phyloP scores from a whole-genome alignment of 1,140 invertebrate species.

The Hestina assimilis region DNA sequence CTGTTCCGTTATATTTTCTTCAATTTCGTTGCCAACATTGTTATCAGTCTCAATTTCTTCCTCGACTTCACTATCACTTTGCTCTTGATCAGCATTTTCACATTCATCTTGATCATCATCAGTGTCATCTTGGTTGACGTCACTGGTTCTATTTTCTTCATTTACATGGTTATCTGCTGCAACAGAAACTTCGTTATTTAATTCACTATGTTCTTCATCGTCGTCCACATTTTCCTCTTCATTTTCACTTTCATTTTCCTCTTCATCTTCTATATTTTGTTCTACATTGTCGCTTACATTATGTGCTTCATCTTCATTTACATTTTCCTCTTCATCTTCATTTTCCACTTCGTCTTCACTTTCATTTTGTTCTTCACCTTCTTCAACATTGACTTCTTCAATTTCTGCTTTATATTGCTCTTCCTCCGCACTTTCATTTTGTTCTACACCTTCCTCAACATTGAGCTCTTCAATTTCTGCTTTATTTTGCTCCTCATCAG shows the following conservation, averaged over 20 bases:
- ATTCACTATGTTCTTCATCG: too few relatives aligned
- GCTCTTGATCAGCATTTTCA: constrained; percentile 13
- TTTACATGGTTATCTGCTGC: constrained; percentile 15
- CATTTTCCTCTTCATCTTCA: constrained; percentile 14
- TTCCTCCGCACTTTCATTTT: constrained; percentile 15
- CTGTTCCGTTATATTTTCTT: constrained; percentile 14
- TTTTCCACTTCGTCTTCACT: constrained; percentile 20
- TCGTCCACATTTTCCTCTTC: constrained; percentile 13
- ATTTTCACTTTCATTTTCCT: constrained; percentile 9
- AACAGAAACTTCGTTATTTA: constrained; percentile 17
- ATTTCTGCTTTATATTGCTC: too few relatives aligned
- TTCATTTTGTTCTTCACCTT: constrained; percentile 8
- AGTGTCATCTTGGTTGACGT: constrained; percentile 12
- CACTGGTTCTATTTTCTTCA: constrained; percentile 1
- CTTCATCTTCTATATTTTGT: constrained; percentile 16
- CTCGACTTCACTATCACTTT: constrained; percentile 13
- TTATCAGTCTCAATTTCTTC: constrained; percentile 11
- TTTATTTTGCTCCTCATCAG: constrained; percentile 9
- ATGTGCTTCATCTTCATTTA: constrained; percentile 8
- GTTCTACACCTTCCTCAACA: too few relatives aligned
- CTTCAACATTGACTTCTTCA: constrained; percentile 13
- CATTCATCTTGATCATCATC: constrained; percentile 10
- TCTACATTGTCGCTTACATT: too few relatives aligned
- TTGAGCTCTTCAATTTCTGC: constrained; percentile 16
- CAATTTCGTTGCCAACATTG: constrained; percentile 12